Conservation (phyloP, 2,113 vertebrate species). For the Podarcis raffonei region DNA sequence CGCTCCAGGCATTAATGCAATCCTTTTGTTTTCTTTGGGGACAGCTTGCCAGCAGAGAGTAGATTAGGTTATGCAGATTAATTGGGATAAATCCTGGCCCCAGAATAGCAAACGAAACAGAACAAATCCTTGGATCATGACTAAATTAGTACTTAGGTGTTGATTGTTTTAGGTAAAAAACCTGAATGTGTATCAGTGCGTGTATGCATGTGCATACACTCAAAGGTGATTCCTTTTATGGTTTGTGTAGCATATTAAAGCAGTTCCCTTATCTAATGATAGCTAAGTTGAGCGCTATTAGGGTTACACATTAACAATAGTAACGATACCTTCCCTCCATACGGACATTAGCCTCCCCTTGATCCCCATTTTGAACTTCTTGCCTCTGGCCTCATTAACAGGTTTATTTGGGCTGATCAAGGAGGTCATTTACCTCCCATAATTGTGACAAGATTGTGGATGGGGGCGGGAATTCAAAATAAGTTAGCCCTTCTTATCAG, state of each 20-base stretch:
- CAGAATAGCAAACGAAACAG: neutral
- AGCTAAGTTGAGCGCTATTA: conserved; percentile 71
- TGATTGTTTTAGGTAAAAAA: neutral
- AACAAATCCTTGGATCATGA: neutral
- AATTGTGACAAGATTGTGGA: conserved; percentile 21
- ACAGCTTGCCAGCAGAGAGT: neutral
- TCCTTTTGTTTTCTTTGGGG: neutral
- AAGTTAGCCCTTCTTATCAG: conserved; percentile 4
- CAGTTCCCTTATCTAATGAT: conserved; percentile 70
- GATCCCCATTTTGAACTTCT: conserved; percentile 59
- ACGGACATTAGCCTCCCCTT: conserved; percentile 62
- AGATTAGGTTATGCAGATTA: neutral
- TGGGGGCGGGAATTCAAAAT: neutral
- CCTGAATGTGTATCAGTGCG: neutral
- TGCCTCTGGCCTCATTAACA: conserved; percentile 2
- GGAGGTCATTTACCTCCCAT: conserved; percentile 25
- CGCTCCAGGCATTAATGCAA: neutral
- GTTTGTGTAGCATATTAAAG: conserved; percentile 70
- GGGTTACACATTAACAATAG: conserved; percentile 70
- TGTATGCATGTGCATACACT: neutral
- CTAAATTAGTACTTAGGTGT: neutral
- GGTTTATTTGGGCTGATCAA: conserved; percentile 4
- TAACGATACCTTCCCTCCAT: conserved; percentile 58
- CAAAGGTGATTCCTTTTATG: conserved; percentile 44
- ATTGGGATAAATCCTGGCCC: neutral